Percentiles rank a stretch among this genome's conserved stretches.
Evolutionary conservation across 2,888 invertebrate genomes (phyloP).

Genomic region (Hanleya hanleyi): DNA sequence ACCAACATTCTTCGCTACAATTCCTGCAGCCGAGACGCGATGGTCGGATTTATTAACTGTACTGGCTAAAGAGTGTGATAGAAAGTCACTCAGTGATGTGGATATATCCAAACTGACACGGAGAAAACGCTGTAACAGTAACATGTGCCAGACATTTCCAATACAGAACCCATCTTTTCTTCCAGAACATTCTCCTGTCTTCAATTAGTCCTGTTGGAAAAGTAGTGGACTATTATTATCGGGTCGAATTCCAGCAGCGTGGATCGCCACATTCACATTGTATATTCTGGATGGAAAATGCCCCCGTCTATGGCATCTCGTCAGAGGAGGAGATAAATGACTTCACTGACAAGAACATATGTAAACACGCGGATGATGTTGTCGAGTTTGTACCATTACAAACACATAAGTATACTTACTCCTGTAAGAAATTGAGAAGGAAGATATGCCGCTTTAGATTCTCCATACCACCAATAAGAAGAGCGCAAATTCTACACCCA

Average conservation of each 20-base stretch:
- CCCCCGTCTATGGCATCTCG: not conserved
- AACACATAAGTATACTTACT: not conserved
- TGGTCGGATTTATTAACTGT: slow-evolving; percentile 27
- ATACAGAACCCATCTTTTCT: not conserved
- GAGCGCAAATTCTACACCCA: not conserved
- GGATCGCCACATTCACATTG: not conserved
- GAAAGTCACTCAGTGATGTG: not conserved
- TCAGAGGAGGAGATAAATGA: not conserved
- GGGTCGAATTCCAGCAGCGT: not conserved
- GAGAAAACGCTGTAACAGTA: not conserved
- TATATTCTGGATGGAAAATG: not conserved
- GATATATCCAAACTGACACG: not conserved
- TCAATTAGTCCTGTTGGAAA: not conserved
- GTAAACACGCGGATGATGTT: not conserved
- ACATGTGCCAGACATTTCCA: not conserved
- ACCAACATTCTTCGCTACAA: slow-evolving; percentile 32
- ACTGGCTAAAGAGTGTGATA: slow-evolving; percentile 10
- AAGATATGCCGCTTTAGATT: not conserved
- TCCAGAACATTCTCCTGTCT: not conserved
- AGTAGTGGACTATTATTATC: not conserved
- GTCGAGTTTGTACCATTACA: not conserved
- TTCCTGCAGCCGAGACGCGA: slow-evolving; percentile 36
- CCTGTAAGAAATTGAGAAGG: not conserved
- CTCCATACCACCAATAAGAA: not conserved
- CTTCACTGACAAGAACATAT: not conserved